Conservation (phyloP, 2,797 vertebrate genomes). For the Sebastes variabilis region DNA sequence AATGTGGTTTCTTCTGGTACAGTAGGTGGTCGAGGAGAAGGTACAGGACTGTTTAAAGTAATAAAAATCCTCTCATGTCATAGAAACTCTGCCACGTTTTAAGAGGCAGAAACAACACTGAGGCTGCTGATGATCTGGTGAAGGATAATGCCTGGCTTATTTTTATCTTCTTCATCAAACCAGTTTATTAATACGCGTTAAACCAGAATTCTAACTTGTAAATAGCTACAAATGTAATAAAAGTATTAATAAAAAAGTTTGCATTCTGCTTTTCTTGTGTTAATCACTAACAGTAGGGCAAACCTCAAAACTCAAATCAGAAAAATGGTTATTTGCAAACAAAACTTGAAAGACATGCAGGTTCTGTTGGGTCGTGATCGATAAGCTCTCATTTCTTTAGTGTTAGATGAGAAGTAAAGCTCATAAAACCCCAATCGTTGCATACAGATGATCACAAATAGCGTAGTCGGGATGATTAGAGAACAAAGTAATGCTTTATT, state of each 20-base stretch:
- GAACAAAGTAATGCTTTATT: conserved; percentile 71
- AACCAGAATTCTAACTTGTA: background rate
- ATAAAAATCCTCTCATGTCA: background rate
- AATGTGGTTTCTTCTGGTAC: background rate
- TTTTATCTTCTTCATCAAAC: background rate
- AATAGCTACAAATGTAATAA: background rate
- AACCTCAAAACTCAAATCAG: background rate
- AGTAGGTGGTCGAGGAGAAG: background rate
- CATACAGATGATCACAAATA: conserved; percentile 47
- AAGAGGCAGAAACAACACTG: background rate
- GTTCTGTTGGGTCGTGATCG: background rate
- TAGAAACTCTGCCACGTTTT: background rate
- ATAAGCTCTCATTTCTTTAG: background rate
- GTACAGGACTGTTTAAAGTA: background rate
- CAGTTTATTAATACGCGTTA: background rate
- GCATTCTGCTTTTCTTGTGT: background rate
- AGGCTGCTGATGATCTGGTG: background rate
- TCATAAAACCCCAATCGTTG: conserved; percentile 1
- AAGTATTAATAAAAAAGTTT: background rate
- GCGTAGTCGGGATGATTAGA: conserved; percentile 53
- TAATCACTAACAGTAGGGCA: background rate
- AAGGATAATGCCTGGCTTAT: background rate
- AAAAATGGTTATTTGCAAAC: background rate
- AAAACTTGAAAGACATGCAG: background rate
- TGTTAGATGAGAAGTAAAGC: background rate